Conservation (phyloP, 1,140 invertebrate genomes). For the Tetramorium simillimum region DNA sequence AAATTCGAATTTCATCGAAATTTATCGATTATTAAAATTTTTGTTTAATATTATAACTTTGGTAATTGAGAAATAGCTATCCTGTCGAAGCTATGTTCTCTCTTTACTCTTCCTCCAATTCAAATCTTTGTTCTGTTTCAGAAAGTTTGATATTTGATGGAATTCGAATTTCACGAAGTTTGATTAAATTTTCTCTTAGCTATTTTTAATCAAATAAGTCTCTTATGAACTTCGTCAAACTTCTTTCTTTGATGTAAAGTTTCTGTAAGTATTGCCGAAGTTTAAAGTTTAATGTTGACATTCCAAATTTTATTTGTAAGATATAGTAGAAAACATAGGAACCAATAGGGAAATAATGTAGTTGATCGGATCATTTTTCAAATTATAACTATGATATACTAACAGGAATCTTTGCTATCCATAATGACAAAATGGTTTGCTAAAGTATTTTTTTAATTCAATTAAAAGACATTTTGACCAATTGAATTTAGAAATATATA, state of each 20-base stretch:
- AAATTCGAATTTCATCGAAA: constrained; percentile 19
- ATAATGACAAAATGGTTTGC: neutral
- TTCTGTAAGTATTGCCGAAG: neutral
- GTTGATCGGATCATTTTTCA: constrained; percentile 46
- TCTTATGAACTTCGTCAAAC: neutral
- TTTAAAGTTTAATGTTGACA: constrained; percentile 17
- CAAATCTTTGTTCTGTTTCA: neutral
- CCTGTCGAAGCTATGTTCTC: neutral
- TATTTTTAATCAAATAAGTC: constrained; percentile 38
- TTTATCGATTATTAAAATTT: neutral
- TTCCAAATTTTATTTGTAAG: constrained; percentile 39
- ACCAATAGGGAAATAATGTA: constrained; percentile 9
- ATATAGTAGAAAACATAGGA: constrained; percentile 31
- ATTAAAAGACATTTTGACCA: constrained; percentile 36
- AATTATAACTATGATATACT: constrained; percentile 26
- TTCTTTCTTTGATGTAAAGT: constrained; percentile 32
- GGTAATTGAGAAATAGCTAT: neutral
- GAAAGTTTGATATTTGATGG: neutral
- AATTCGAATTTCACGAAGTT: constrained; percentile 8
- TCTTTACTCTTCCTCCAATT: neutral
- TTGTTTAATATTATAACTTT: neutral
- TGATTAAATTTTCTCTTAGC: constrained; percentile 14
- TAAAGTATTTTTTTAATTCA: constrained; percentile 21
- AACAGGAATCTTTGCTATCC: neutral
- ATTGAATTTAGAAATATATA: constrained; percentile 21